A percentile compares a stretch with the other conserved stretches of the same genome.
phyloP scores from a whole-genome alignment of 2,113 vertebrate species.

The Callocephalon fimbriatum region DNA sequence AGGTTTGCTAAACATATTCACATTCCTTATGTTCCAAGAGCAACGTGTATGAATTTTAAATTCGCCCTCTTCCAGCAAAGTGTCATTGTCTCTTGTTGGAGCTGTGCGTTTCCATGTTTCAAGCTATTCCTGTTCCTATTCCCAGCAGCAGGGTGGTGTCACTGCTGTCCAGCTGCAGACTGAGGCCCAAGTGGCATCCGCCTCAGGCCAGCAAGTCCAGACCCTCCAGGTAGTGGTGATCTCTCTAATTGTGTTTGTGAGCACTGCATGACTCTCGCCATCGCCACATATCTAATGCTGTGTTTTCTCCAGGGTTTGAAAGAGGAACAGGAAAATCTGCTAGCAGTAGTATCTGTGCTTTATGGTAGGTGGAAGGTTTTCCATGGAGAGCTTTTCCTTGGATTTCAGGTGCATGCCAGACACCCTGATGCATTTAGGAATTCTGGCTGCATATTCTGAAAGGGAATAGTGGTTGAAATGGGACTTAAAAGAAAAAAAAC shows the following conservation, averaged over 20 bases:
- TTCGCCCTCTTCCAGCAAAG: background rate
- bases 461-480: background rate
- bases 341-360: background rate
- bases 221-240: constrained; percentile 99
- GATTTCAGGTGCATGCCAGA: background rate
- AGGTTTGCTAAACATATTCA: background rate
- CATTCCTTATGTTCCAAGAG: background rate
- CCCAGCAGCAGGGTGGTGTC: constrained; percentile 97
- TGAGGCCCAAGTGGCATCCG: constrained; percentile 94
- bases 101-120: constrained; percentile 72
- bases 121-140: constrained; percentile 87
- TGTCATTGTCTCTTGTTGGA: constrained; percentile 57
- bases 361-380: background rate
- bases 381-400: background rate
- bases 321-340: background rate
- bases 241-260: constrained; percentile 81
- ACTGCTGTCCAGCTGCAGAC: constrained; percentile 99
- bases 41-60: background rate
- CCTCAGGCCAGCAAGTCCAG: constrained; percentile 99
- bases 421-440: background rate
- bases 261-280: constrained; percentile 78
- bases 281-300: constrained; percentile 73
- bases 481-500: background rate
- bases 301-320: constrained; percentile 61
- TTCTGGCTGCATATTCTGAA: background rate